These are phyloP conservation scores for Hemibagrus wyckioides DNA, from an alignment of 2,113 vertebrate species.

Conservation along the genomic window DNA sequence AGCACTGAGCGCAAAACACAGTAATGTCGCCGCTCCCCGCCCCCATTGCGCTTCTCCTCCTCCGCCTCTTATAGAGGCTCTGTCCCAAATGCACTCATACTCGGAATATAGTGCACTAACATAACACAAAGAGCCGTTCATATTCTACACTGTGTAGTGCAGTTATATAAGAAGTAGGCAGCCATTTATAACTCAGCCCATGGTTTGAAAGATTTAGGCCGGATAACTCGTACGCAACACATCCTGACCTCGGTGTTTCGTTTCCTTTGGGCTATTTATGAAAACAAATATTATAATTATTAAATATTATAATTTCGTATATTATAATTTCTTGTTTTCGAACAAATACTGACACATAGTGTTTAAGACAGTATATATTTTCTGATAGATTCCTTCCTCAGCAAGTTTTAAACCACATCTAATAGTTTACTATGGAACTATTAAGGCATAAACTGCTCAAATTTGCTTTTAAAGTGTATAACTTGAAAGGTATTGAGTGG, in stretches of 20 bases:
- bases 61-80: not conserved
- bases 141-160: not conserved
- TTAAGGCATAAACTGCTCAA: not conserved
- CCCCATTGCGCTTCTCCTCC: constrained; percentile 5
- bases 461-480: not conserved
- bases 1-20: constrained; percentile 14
- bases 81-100: not conserved
- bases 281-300: not conserved
- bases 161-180: not conserved
- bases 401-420: not conserved
- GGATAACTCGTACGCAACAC: not conserved
- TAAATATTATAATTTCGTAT: not conserved
- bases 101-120: not conserved
- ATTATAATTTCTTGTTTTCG: not conserved
- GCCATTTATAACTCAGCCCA: not conserved
- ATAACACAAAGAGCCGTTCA: not conserved
- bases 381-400: no score
- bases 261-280: not conserved
- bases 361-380: not conserved
- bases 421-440: not conserved
- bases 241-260: not conserved
- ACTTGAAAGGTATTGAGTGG: not conserved
- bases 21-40: constrained; percentile 42
- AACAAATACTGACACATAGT: not conserved
- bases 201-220: not conserved